phyloP scores from a whole-genome alignment of 1,140 invertebrate genomes.

The Odontomachus brunneus region DNA sequence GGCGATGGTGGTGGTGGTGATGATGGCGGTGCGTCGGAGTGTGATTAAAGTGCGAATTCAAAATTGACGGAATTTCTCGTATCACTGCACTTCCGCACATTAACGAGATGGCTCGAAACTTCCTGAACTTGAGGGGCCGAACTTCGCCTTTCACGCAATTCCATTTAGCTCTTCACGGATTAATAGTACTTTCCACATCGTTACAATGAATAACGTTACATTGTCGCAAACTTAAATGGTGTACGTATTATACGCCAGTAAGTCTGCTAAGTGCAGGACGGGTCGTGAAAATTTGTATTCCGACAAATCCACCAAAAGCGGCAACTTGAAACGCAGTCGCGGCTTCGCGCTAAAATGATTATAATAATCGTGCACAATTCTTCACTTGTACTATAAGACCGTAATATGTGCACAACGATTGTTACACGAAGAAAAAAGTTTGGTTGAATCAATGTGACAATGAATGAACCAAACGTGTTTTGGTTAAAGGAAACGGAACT shows the following conservation, averaged over 20 bases:
- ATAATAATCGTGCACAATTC: too few relatives aligned
- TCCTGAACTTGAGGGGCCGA: conserved; percentile 21
- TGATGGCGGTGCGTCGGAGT: neutral
- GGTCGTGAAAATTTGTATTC: neutral
- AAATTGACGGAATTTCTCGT: conserved; percentile 53
- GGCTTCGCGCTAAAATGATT: too few relatives aligned
- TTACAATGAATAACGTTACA: conserved; percentile 5
- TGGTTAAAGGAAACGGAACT: too few relatives aligned
- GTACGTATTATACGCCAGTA: neutral
- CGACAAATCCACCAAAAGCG: neutral
- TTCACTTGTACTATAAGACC: too few relatives aligned
- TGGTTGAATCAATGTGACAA: too few relatives aligned
- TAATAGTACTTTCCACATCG: conserved; percentile 22
- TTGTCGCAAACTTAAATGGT: neutral
- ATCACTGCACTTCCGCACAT: conserved; percentile 40
- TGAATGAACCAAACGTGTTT: too few relatives aligned
- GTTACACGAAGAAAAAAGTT: too few relatives aligned
- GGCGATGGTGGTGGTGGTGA: too few relatives aligned
- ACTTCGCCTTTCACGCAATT: conserved; percentile 46
- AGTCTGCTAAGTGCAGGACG: neutral
- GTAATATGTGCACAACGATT: too few relatives aligned
- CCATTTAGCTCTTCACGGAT: conserved; percentile 50
- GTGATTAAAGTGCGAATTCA: conserved; percentile 34
- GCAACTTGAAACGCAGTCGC: too few relatives aligned
- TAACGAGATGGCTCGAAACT: conserved; percentile 47